Base-by-base conservation (phyloP, 2,113 vertebrate species). In the Crotalus tigris region DNA sequence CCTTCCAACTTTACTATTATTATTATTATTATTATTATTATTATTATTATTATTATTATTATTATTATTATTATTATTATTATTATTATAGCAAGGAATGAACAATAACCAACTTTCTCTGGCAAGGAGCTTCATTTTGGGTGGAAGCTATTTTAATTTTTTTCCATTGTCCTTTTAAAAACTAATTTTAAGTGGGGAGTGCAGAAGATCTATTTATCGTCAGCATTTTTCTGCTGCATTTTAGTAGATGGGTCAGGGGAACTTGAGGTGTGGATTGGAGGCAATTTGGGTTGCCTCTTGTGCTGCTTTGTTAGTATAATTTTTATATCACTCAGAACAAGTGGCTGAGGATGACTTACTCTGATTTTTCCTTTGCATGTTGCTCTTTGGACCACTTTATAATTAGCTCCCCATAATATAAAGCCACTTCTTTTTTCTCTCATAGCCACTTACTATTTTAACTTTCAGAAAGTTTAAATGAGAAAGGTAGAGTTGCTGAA, bases 391-490 rank as follows among this genome's bases (percentile, higher is more conserved):
- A 69, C 23, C 87, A 93, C 95, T 95, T 95, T 93, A 96, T 33
- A 94, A 92, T 94, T 88, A 95, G 2, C 1, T 96, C 94, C 94
- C 94, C 19, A 64, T 55, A 95, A 59, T 44, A 95, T 87, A 96
- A 96, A 96, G 44, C 2, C 64, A 85, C 51, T 93, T 92, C 0
- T 0, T 92, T 96, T 97, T 59, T 94, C 94, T 85, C 53, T 95
- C 26, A 95, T 86, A 58, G 33, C 39, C 92, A 29, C 5, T 7
- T 7, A 91, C 2, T 21, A 89, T 95, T 96, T 96, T 95, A 96
- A 96, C 90, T 96, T 97, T 95, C 92, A 96, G 87, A 90, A 96
- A 96, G 89, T 97, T 97, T 96, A 96, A 97, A 96, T 96, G 94
- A 97, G 95, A 96, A 95, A 96, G 92, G 95, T 96, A 95, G 92